A percentile compares a stretch with the other conserved stretches of the same genome.
Evolutionary conservation across 2,888 invertebrate genomes (phyloP).

Genomic region (Synanthedon formicaeformis): DNA sequence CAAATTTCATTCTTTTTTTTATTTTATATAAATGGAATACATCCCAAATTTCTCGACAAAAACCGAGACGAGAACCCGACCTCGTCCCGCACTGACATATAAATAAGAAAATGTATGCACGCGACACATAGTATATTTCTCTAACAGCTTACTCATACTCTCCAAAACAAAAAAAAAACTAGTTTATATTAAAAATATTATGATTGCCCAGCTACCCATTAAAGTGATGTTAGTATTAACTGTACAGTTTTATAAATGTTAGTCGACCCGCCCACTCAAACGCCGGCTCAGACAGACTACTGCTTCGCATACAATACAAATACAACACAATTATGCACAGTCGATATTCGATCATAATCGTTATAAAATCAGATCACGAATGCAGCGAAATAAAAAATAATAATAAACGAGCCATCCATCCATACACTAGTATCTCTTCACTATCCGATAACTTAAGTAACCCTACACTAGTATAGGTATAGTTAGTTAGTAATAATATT

Average conservation of each 20-base stretch:
- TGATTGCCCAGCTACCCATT: constrained; percentile 67
- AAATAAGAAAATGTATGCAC: constrained; percentile 40
- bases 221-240: constrained; percentile 65
- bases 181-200: constrained; percentile 59
- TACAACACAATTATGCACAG: too few relatives aligned
- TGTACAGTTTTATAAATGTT: constrained; percentile 52
- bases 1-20: too few relatives aligned
- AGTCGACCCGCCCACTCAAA: constrained; percentile 45
- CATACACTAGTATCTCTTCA: constrained; percentile 23
- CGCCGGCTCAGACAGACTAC: constrained; percentile 48
- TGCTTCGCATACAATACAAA: constrained; percentile 22
- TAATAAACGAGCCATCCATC: too few relatives aligned
- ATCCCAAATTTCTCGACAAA: too few relatives aligned
- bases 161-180: constrained; percentile 31
- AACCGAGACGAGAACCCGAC: too few relatives aligned
- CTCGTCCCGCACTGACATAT: constrained; percentile 13
- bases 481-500: constrained; percentile 52
- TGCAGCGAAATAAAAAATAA: constrained; percentile 21
- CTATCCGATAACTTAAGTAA: constrained; percentile 47
- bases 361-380: constrained; percentile 20
- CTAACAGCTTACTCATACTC: constrained; percentile 31
- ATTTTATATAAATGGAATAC: too few relatives aligned
- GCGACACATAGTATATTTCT: constrained; percentile 40
- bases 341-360: constrained; percentile 1
- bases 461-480: constrained; percentile 13